Base-by-base conservation (phyloP, 1,140 invertebrate genomes). In the Trinorchestia longiramus region DNA sequence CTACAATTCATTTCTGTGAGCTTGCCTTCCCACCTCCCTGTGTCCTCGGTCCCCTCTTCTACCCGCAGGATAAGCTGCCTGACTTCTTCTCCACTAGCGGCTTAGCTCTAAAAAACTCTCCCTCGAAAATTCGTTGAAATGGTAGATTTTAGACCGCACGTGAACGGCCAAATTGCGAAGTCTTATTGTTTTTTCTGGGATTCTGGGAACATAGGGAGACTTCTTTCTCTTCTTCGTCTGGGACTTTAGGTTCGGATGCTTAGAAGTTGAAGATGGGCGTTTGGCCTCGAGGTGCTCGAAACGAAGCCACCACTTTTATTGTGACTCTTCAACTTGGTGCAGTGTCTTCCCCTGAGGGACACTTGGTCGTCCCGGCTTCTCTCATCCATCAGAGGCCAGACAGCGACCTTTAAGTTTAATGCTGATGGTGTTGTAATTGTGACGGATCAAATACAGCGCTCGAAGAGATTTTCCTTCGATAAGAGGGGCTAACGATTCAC, bases 111-210 rank as follows among this genome's bases (percentile, higher is more conserved):
- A 94, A 92, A 94, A 94, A 94, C 44, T 94, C 43, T 42, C 41
- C 92, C 92, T 45, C 43, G 43, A 94, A 43, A 94, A 94, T 94
- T 94, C 92, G 92, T 94, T 44, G 92, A 94, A 94, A 94, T 94
- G 40, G 92, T 94, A 47, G 92, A 94, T 94, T 94, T 45, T 94
- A 94, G 44, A 94, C 43, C 92, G 43, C 43, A 47, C 92, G 92
- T 94, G 43, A 94, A 47, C 92, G 92, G 44, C 92, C 44, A 94
- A 94, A 94, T 94, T 94, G 92, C 92, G 43, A 43, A 47, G 92
- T 94, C 92, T 94, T 47, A 94, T 94, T 94, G 92, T 94, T 94
- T 94, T 94, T 42, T 43, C 43, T 40, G 43, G 44, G 92, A 94
- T 47, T 94, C 92, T 47, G 6, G 44, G 23, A 43, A 94, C 92